Evolutionary conservation across 2,113 vertebrate genomes (phyloP).

Genomic region (Meriones unguiculatus): DNA sequence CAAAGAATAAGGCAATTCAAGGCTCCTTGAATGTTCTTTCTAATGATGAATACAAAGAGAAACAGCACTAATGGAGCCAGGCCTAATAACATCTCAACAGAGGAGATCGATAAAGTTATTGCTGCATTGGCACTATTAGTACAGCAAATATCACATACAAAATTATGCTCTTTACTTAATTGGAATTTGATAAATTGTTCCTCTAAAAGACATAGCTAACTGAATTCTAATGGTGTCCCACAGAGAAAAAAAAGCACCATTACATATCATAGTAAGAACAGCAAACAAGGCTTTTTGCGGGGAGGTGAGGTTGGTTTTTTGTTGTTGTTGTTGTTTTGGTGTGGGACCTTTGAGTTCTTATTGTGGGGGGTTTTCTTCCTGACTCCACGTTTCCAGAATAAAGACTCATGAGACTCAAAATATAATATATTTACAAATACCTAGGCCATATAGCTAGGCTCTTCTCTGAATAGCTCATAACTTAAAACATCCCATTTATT

Average conservation of each 20-base stretch:
- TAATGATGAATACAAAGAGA: slow-evolving; percentile 59
- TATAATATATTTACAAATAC: no score
- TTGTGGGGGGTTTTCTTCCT: no score
- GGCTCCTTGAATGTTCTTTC: slow-evolving; percentile 19
- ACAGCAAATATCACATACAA: slow-evolving; percentile 24
- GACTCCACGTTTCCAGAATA: no score
- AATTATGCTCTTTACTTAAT: slow-evolving; percentile 33
- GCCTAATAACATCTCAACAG: slow-evolving; percentile 4
- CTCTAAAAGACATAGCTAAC: background rate
- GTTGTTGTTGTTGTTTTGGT: background rate
- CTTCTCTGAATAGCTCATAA: no score
- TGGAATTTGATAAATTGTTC: slow-evolving; percentile 46
- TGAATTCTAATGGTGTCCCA: background rate
- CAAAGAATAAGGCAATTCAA: slow-evolving; percentile 15
- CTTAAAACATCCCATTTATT: no score
- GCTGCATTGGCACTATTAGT: background rate
- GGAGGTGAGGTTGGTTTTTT: no score
- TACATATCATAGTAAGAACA: background rate
- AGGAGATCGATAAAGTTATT: slow-evolving; percentile 1
- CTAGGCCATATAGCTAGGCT: no score
- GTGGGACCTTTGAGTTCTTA: background rate
- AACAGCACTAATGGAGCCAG: slow-evolving; percentile 2
- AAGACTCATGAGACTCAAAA: no score
- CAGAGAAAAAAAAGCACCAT: background rate
- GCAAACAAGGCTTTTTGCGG: background rate